Evolutionary conservation across 2,888 invertebrate species (phyloP).

Genomic region (Colletes collaris): DNA sequence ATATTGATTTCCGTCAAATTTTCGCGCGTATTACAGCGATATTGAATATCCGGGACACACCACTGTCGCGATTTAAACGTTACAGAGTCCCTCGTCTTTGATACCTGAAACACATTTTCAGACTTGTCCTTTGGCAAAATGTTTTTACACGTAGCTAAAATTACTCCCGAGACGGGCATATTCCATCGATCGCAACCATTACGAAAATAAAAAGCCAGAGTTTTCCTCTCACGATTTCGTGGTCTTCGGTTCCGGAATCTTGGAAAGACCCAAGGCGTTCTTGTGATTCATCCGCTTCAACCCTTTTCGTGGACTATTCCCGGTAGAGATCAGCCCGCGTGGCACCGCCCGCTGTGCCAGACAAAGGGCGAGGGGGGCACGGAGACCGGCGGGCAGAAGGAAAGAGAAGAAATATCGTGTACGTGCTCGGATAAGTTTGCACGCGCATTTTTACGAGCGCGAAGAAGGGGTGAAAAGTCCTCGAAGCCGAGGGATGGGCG

Average conservation of each 20-base stretch:
- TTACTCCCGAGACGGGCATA: too few relatives aligned
- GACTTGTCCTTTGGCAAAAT: too few relatives aligned
- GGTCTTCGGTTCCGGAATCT: conserved; percentile 6
- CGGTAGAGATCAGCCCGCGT: conserved; percentile 23
- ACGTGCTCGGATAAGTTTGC: conserved; percentile 65
- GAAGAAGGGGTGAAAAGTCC: conserved; percentile 52
- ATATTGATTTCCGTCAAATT: not conserved
- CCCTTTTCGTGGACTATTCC: conserved; percentile 42
- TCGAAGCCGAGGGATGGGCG: conserved; percentile 27
- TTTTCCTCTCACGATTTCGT: too few relatives aligned
- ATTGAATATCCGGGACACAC: too few relatives aligned
- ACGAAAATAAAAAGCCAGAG: too few relatives aligned
- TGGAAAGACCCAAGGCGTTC: conserved; percentile 19
- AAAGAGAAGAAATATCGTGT: conserved; percentile 28
- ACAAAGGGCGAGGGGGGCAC: not conserved
- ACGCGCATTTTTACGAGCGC: conserved; percentile 66
- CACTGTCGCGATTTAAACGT: too few relatives aligned
- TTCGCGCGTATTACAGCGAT: too few relatives aligned
- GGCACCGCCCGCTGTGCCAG: conserved; percentile 21
- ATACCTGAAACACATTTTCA: too few relatives aligned
- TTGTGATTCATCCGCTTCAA: conserved; percentile 48
- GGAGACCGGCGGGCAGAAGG: conserved; percentile 11
- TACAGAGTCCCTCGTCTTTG: too few relatives aligned
- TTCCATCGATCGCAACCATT: too few relatives aligned
- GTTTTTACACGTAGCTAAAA: too few relatives aligned